Percentiles rank a stretch among this genome's conserved stretches.
These are phyloP conservation scores for Podargus strigoides DNA, from an alignment of 2,797 vertebrate genomes.

Conservation along the genomic window DNA sequence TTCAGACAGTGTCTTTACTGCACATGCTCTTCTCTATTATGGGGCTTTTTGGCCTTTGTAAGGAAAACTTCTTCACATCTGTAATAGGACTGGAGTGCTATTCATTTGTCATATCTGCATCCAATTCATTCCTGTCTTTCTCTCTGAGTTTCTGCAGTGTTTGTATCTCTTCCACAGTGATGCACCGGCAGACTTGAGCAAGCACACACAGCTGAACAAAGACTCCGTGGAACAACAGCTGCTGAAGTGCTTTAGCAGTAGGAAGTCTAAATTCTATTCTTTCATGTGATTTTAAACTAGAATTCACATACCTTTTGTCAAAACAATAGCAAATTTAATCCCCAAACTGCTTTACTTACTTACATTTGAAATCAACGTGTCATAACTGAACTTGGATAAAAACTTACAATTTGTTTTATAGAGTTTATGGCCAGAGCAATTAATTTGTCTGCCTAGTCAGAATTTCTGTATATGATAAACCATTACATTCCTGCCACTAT, in stretches of 20 bases:
- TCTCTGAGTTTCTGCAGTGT: not conserved
- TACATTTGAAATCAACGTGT: not conserved
- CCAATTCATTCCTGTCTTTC: not conserved
- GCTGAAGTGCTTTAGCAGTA: not conserved
- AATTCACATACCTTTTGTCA: not conserved
- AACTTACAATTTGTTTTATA: not conserved
- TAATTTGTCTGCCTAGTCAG: not conserved
- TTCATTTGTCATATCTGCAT: not conserved
- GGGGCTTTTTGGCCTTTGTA: not conserved
- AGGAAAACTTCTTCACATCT: not conserved
- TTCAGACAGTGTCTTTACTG: not conserved
- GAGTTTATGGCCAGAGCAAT: not conserved
- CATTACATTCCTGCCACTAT: not conserved
- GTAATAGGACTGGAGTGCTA: not conserved
- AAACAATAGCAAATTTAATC: not conserved
- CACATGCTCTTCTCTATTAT: not conserved
- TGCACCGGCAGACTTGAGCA: not conserved
- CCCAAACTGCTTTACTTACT: not conserved
- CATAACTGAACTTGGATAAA: not conserved
- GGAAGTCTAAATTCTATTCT: not conserved
- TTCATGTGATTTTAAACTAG: not conserved
- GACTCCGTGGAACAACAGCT: not conserved
- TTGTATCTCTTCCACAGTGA: not conserved
- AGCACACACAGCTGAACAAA: not conserved
- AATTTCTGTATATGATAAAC: not conserved